A percentile compares a stretch with the other conserved stretches of the same genome.
Evolutionary conservation across 2,888 invertebrate genomes (phyloP).

Genomic region (Dasysyrphus tricinctus): DNA sequence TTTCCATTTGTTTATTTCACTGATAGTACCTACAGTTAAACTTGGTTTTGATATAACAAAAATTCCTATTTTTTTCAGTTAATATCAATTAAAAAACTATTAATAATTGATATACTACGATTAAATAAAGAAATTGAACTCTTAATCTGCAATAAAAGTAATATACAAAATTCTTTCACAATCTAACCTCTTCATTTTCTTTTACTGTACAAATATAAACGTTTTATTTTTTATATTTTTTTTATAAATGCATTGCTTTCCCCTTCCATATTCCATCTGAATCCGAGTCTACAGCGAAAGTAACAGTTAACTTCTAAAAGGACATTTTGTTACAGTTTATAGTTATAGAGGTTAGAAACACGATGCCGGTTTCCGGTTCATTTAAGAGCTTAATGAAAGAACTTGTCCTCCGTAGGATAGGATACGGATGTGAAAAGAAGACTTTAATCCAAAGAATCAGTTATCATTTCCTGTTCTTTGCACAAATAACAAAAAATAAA

Average conservation of each 20-base stretch:
- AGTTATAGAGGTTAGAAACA: conserved; percentile 4
- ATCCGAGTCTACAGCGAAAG: neutral
- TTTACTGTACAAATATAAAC: too few species aligned
- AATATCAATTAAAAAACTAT: too few species aligned
- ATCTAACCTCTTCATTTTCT: too few species aligned
- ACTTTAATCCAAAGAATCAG: conserved; percentile 64
- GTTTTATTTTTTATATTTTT: neutral
- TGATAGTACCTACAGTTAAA: too few species aligned
- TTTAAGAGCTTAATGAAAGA: conserved; percentile 70
- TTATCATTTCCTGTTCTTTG: conserved; percentile 63
- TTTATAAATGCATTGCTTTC: neutral
- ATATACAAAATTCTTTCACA: too few species aligned
- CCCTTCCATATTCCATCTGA: neutral
- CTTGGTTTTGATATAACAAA: too few species aligned
- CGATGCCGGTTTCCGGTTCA: conserved; percentile 59
- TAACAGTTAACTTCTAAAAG: conserved; percentile 5
- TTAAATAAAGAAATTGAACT: too few species aligned
- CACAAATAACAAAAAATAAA: conserved; percentile 8
- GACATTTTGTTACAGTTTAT: conserved; percentile 20
- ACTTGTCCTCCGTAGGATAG: conserved; percentile 50
- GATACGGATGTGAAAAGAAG: conserved; percentile 55
- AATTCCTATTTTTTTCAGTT: too few species aligned
- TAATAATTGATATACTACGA: too few species aligned
- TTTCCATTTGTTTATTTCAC: too few species aligned
- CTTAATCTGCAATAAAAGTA: too few species aligned